A percentile compares a stretch with the other conserved stretches of the same genome.
These are phyloP conservation scores for Actinemys pallida DNA, from an alignment of 2,113 vertebrate genomes.

Conservation along the genomic window DNA sequence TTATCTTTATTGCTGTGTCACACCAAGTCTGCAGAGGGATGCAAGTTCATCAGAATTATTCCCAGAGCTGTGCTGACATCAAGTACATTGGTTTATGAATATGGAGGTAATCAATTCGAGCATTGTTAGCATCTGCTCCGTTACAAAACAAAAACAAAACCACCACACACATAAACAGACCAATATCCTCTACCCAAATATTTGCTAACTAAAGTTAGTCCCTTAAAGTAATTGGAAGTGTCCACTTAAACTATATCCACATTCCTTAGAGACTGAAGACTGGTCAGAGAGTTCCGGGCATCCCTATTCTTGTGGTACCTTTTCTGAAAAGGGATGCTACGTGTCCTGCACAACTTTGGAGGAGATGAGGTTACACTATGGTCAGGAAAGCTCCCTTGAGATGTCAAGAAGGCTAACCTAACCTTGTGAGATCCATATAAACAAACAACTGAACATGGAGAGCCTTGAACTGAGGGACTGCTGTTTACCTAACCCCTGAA, in stretches of 20 bases:
- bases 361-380: slow-evolving; percentile 64
- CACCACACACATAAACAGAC: neutral
- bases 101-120: neutral
- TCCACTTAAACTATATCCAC: neutral
- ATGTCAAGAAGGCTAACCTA: slow-evolving; percentile 65
- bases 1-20: neutral
- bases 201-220: neutral
- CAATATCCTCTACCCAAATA: neutral
- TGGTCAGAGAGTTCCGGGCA: neutral
- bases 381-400: slow-evolving; percentile 72
- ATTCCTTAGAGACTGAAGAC: neutral
- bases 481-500: slow-evolving; percentile 82
- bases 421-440: slow-evolving; percentile 78
- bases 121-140: neutral
- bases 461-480: slow-evolving; percentile 77
- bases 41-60: neutral
- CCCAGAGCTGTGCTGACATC: neutral
- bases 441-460: slow-evolving; percentile 78
- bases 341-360: slow-evolving; percentile 44
- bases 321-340: slow-evolving; percentile 19
- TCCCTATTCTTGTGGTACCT: neutral
- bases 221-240: neutral
- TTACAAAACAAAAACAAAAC: neutral
- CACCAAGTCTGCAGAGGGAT: neutral
- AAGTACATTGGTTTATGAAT: neutral